Percentiles rank a stretch among this genome's conserved stretches.
Evolutionary conservation across 1,140 invertebrate genomes (phyloP).

Genomic region (Zophobas morio): DNA sequence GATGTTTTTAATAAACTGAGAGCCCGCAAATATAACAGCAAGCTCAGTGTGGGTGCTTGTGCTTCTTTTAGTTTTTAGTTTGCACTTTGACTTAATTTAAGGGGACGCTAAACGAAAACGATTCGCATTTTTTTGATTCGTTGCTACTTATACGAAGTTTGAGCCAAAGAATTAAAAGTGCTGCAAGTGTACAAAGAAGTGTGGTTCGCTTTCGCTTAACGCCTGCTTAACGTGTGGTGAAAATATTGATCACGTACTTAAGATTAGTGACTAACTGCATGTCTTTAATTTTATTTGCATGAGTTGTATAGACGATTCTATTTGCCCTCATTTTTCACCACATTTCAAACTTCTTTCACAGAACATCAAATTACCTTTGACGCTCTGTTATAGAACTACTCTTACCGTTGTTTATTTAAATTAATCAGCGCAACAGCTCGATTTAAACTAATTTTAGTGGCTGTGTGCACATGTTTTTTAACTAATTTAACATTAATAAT

Average conservation of each 20-base stretch:
- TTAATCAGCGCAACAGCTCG: conserved; percentile 32
- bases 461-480: conserved; percentile 33
- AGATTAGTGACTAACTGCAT: conserved; percentile 41
- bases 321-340: conserved; percentile 22
- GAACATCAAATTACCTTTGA: background rate
- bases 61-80: conserved; percentile 59
- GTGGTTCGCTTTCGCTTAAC: too few relatives aligned
- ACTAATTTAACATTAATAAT: background rate
- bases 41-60: conserved; percentile 68
- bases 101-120: too few relatives aligned
- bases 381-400: background rate
- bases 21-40: conserved; percentile 68
- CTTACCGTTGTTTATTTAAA: background rate
- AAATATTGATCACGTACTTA: background rate
- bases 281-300: conserved; percentile 45
- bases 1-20: conserved; percentile 66
- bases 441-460: conserved; percentile 39
- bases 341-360: conserved; percentile 25
- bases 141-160: too few relatives aligned
- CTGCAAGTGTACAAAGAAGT: too few relatives aligned
- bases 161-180: too few relatives aligned
- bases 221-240: conserved; percentile 27
- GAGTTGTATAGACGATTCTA: conserved; percentile 38
- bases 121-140: too few relatives aligned
- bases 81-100: background rate